Base-by-base conservation (phyloP, 2,888 invertebrate species). In the Mythimna vitellina region DNA sequence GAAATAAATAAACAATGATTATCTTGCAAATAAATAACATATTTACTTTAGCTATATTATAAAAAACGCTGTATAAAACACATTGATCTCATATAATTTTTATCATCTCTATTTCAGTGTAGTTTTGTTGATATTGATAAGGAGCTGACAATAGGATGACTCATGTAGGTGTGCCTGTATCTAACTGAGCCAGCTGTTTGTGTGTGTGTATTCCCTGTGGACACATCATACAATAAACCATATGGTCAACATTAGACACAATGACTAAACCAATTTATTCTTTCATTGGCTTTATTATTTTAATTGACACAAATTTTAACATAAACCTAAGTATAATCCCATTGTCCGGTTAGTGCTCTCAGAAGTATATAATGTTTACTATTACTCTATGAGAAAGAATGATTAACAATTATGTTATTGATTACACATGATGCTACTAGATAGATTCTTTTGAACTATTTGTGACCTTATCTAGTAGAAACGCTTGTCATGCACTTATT, bases 161-260 rank as follows among this genome's bases (percentile, higher is more conserved):
- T 95, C 95, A 95, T 89, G 86, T 90, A 95, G 95, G 95, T 94
- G 95, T 94, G 95, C 90, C 93, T 89, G 76, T 76, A 70, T 80
- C 76, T 84, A 71, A 78, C 67, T 78, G 66, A 81, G 57, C 57
- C 71, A 66, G 67, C 58, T 79, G 71, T 77, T 69, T 88, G 78
- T 87, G 78, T 83, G 78, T 83, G 73, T 87, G 80, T 9, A 8
- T 77, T 86, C 86, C 83, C 77, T 83, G 66, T 85, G 82, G 81
- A 76, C 70, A 81, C 80, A 83, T 69, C 75, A 84, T 78, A 88
- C 86, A 84, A 76, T 71, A 74, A 77, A 72, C 74, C 82, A 83
- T 83, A 78, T 87, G 81, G 80, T 83, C 82, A 77, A 73, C 71
- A 67, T 69, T 70, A 78, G 76, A 60, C 72, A 51, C 80, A 81